Evolutionary conservation across 2,113 vertebrate species (phyloP), one percentile per base, ranked within the genome.

Genomic region (Ctenodactylus gundi): DNA sequence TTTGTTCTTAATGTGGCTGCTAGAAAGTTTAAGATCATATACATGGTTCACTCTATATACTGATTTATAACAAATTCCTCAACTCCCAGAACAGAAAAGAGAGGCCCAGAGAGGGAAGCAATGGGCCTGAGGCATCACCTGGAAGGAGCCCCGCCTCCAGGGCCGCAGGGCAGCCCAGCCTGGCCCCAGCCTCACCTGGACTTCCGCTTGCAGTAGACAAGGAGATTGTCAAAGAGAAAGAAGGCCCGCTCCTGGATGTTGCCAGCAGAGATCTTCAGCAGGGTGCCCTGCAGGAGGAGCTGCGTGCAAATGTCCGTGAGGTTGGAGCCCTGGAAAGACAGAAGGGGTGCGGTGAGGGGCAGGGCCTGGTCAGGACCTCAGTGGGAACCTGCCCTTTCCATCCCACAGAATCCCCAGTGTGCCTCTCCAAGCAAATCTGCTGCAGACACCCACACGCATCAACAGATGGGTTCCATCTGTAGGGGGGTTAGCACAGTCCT

Each of bases 121-220:
- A 44, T 34, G 15, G 80, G 70, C 20, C 29, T 1, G 36, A 15
- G 23, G 1, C 49, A 27, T 82, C 72, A 44, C 12, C 12, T 6
- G 6, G 18, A 86, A 51, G 77, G 64, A 80, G 31, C 29, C 62
- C 88, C 9, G 51, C 44, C 44, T 18, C 55, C 23, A 0, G 2
- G 39, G 94, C 96, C 62, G 99, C 99, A 98, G 82, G 99, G 55
- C n/a, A 31, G 85, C 81, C 44, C 25, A 0, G 4, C 34, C 1
- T 68, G 29, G 41, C 15, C 51, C 53, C 60, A 57, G 64, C 21
- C 12, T 97, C 85, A 99, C 99, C 99, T 99, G 97, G 99, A 99
- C 97, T 99, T 99, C 97, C 99, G 99, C 98, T 99, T 99, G 97
- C 99, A 99, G 96, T 99, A 99, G 93, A 99, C 99, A 25, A 99